Percentiles rank a stretch among this genome's conserved stretches.
phyloP scores from a whole-genome alignment of 2,113 vertebrate species.

The Charina bottae region DNA sequence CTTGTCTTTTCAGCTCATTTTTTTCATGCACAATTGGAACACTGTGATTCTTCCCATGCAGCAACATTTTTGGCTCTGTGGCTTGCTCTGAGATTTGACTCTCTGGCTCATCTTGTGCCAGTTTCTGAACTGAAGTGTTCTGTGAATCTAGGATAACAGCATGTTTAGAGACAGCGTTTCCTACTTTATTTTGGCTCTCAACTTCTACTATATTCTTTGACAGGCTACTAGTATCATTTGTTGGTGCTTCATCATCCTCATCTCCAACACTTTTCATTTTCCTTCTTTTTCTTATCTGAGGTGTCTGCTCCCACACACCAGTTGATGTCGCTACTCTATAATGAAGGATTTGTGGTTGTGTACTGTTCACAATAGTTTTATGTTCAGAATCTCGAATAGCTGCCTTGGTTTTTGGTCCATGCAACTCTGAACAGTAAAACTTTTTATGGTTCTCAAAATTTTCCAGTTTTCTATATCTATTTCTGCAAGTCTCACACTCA shows the following conservation, averaged over 20 bases:
- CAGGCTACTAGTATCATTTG: slow-evolving; percentile 77
- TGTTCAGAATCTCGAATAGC: slow-evolving; percentile 83
- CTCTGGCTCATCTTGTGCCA: slow-evolving; percentile 80
- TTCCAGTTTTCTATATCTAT: slow-evolving; percentile 93
- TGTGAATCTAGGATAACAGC: slow-evolving; percentile 66
- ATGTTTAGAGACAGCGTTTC: slow-evolving; percentile 70
- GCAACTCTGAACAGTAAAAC: slow-evolving; percentile 97
- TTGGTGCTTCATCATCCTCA: slow-evolving; percentile 93
- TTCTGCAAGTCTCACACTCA: slow-evolving; percentile 97
- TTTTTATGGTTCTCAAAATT: slow-evolving; percentile 99
- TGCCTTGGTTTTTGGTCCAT: slow-evolving; percentile 94
- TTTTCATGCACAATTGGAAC: slow-evolving; percentile 75
- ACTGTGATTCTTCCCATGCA: slow-evolving; percentile 78
- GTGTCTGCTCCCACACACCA: slow-evolving; percentile 85
- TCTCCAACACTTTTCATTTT: slow-evolving; percentile 99
- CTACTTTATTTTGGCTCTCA: slow-evolving; percentile 66
- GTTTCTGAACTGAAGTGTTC: slow-evolving; percentile 73
- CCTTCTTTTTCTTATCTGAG: slow-evolving; percentile 91
- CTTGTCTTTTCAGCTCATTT: slow-evolving; percentile 86
- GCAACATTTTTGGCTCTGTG: slow-evolving; percentile 76
- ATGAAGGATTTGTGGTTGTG: slow-evolving; percentile 79
- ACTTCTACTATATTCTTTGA: slow-evolving; percentile 76
- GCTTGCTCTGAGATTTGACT: slow-evolving; percentile 74
- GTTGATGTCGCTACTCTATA: slow-evolving; percentile 78
- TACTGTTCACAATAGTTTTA: slow-evolving; percentile 72